Evolutionary conservation across 2,888 invertebrate species (phyloP), one percentile per base, ranked within the genome.

Genomic region (Athalia circularis): DNA sequence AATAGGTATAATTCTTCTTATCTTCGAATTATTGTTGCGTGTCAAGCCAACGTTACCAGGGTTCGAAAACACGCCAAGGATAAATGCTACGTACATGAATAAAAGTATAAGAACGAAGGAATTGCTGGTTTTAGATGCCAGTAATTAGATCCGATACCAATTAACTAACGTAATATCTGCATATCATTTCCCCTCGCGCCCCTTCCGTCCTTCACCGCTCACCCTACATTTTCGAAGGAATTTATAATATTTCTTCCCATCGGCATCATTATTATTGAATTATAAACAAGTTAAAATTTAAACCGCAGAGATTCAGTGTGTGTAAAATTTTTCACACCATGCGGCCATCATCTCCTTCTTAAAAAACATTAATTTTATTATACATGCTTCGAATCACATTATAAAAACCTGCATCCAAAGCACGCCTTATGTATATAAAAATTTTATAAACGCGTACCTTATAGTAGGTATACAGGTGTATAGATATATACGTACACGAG

Each of bases 121-220:
- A 72, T 72, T 59, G 59, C 72, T 72, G 72, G 72, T 59, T 59
- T 72, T 72, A 72, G 72, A 72, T 57, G 47, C 72, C 47, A 59
- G 52, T 59, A 72, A 72, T 72, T 72, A 72, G 72, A 59, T 72
- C 72, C 72, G 72, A 72, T 72, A 72, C 72, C 72, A 57, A 72
- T 72, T 72, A 72, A 57, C 59, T 48, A 45, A 29, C 29, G 29
- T 54, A 54, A 9, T 11, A 9, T 11, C 54, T n/a, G 54, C 54
- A n/a, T 54, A 11, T 54, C 9, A 54, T 54, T 54, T 54, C 54
- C 7, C n/a, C n/a, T 54, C 54, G 8, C 11, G 54, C 54, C 11
- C 5, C 5, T 54, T 11, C n/a, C 54, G 9, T 7, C n/a, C 54
- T 54, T 54, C n/a, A 45, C 8, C 64, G 7, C 15, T 15, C 11